Percentiles rank a stretch among this genome's conserved stretches.
Conservation (phyloP, 2,113 vertebrate species). For the Hemicordylus capensis region DNA sequence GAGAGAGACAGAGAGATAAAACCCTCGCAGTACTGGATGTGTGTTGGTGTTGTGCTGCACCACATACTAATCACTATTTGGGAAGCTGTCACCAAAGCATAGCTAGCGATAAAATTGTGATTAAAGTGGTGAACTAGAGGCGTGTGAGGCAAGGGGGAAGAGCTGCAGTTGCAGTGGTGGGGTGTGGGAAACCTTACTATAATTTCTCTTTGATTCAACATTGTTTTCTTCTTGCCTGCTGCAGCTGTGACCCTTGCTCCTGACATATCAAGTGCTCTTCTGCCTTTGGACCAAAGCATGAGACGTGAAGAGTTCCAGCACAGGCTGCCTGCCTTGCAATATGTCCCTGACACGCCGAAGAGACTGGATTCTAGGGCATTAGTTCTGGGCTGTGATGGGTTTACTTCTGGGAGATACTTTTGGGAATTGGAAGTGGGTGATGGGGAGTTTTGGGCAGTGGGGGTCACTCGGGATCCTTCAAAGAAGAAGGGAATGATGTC, state of each 20-base stretch:
- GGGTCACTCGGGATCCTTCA: conserved; percentile 72
- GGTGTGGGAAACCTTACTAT: too few species aligned
- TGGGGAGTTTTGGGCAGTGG: conserved; percentile 78
- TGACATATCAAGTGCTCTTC: conserved; percentile 65
- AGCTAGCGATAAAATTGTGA: not conserved
- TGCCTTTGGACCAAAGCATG: conserved; percentile 72
- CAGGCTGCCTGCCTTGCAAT: conserved; percentile 50
- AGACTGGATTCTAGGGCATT: conserved; percentile 74
- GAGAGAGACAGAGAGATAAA: too few species aligned
- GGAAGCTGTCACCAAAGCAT: not conserved
- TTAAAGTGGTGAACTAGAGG: too few species aligned
- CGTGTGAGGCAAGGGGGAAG: not conserved
- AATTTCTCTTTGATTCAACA: not conserved
- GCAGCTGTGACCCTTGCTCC: conserved; percentile 67
- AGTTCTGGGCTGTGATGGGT: conserved; percentile 73
- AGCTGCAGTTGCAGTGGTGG: not conserved
- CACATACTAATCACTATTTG: not conserved
- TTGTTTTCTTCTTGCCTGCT: not conserved
- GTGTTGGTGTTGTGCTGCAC: too few species aligned
- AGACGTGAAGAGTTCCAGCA: conserved; percentile 54
- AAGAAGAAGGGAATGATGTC: conserved; percentile 80
- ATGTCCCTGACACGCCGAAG: conserved; percentile 57
- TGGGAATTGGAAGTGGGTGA: conserved; percentile 82
- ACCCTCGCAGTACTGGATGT: too few species aligned
- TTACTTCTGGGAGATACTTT: conserved; percentile 71